Base-by-base conservation (phyloP, 2,888 invertebrate genomes). In the Polylopha cassiicola region DNA sequence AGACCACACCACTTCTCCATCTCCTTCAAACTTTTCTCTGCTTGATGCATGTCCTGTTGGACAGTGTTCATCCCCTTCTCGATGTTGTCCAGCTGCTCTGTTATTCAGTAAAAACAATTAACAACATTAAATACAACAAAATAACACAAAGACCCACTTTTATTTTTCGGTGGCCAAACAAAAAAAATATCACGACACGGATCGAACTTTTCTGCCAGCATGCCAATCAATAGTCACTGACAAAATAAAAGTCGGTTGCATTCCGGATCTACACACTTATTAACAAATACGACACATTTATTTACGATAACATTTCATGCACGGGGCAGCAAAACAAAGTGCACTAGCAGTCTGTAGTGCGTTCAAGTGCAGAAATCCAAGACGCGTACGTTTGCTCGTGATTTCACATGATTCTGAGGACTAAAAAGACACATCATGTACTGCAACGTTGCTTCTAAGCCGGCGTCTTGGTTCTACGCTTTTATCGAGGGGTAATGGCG, bases 51-150 rank as follows among this genome's bases (percentile, higher is more conserved):
- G 75, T 98, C 97, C 51, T 93, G 91, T 81, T 97, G 97, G 81
- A 98, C 97, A 79, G 96, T 95, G 82, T 97, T 97, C 95, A 98
- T 95, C 33, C 96, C 97, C 86, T 96, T 96, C 81, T 97, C 97
- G 76, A 97, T 94, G 53, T 96, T 90, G 78, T 98, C 97, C 89
- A 97, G 85, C 93, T 98, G 97, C 71, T 98, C 97, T 95, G 47
- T 46, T 24, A 33, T 16, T 16, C 3, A 21, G 5, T 31, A 28
- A 39, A 9, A 10, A 15, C 1, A n/a, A 15, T 36, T 20, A 15
- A n/a, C n/a, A n/a, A n/a, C 21, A 17, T 29, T 7, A 24, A 26
- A 9, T 18, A n/a, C 18, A 14, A 15, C 8, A 6, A 3, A 8
- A 10, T 3, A 29, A 15, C 4, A 7, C 2, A 20, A 16, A 23